Conservation (phyloP, 1,140 invertebrate species). For the Musca domestica region DNA sequence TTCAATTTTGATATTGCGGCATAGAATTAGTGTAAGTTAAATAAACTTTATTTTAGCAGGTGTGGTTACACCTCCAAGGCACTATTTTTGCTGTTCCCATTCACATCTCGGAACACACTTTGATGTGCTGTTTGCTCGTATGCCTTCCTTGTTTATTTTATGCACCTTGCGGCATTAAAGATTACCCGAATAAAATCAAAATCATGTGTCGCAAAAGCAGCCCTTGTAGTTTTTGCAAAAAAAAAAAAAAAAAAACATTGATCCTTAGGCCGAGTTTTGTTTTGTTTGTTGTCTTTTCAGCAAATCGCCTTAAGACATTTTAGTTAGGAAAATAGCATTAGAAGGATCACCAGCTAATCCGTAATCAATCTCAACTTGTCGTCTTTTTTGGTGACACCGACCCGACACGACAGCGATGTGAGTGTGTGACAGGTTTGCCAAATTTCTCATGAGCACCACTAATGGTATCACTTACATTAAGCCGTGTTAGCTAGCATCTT, state of each 20-base stretch:
- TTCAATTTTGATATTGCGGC: too few relatives aligned
- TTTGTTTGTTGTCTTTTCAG: background rate
- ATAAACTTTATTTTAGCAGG: background rate
- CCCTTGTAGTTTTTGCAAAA: background rate
- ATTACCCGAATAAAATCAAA: background rate
- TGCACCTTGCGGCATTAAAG: conserved; percentile 10
- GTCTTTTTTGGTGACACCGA: background rate
- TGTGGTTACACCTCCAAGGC: background rate
- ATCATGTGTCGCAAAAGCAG: background rate
- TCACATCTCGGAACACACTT: background rate
- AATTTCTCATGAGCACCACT: background rate
- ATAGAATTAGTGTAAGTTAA: conserved; percentile 3
- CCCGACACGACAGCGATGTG: background rate
- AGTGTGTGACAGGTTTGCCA: background rate
- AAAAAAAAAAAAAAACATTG: background rate
- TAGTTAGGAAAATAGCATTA: conserved; percentile 12
- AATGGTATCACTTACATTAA: conserved; percentile 19
- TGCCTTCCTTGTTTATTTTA: background rate
- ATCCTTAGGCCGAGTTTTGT: background rate
- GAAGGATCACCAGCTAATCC: background rate
- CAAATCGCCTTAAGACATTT: conserved; percentile 27
- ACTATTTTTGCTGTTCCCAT: background rate
- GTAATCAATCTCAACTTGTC: conserved; percentile 28
- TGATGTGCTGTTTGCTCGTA: background rate
- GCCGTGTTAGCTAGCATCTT: too few relatives aligned